Evolutionary conservation across 1,140 invertebrate species (phyloP).

Genomic region (Tetramorium parvispinum): DNA sequence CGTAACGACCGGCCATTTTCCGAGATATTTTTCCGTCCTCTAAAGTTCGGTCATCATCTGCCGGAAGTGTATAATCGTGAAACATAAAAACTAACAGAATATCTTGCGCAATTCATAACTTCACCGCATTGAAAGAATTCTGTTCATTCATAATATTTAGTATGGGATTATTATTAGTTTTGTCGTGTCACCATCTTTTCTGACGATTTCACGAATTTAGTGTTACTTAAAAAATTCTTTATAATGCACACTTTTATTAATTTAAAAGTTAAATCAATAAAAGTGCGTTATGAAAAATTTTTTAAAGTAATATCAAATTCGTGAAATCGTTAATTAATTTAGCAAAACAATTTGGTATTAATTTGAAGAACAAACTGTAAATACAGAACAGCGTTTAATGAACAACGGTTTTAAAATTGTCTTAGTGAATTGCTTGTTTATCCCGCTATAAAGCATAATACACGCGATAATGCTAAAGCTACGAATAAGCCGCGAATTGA

Average conservation of each 20-base stretch:
- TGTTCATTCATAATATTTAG: conserved; percentile 4
- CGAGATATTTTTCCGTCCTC: conserved; percentile 45
- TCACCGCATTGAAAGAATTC: neutral
- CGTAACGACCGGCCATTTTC: conserved; percentile 55
- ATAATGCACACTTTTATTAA: no score
- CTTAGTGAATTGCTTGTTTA: neutral
- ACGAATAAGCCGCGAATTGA: conserved; percentile 39
- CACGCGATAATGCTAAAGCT: neutral
- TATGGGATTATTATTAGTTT: neutral
- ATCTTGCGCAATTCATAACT: neutral
- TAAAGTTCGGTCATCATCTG: conserved; percentile 44
- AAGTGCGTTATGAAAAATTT: no score
- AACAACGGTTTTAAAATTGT: neutral
- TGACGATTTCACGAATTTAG: neutral
- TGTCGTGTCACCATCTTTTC: neutral
- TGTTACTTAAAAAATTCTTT: neutral
- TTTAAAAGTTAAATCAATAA: neutral
- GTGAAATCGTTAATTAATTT: neutral
- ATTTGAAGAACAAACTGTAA: neutral
- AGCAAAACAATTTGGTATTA: neutral
- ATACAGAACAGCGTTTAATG: neutral
- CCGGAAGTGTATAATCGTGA: neutral
- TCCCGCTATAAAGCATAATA: neutral
- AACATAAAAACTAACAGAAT: neutral
- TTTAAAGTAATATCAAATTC: no score